Percentiles rank a stretch among this genome's conserved stretches.
phyloP scores from a whole-genome alignment of 2,797 vertebrate species.

The Enteromius fasciolatus region DNA sequence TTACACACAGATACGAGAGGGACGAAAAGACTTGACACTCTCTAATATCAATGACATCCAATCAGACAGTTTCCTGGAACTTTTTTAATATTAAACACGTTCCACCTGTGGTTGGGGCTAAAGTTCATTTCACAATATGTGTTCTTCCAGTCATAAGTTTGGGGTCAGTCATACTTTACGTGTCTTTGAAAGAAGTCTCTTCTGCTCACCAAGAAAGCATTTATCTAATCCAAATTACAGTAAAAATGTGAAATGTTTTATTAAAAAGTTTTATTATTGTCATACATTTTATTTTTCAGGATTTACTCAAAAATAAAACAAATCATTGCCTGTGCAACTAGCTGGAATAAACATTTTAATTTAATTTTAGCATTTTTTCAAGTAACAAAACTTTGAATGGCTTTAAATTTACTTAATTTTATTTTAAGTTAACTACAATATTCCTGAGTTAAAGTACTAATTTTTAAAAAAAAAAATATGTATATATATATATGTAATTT shows the following conservation, averaged over 20 bases:
- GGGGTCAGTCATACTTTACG: neutral
- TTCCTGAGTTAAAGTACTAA: neutral
- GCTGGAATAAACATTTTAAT: neutral
- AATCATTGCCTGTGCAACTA: neutral
- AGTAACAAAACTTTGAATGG: neutral
- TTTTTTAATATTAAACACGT: neutral
- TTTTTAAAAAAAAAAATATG: neutral
- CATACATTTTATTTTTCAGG: neutral
- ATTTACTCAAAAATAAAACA: neutral
- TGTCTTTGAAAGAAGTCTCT: neutral
- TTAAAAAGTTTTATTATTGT: neutral
- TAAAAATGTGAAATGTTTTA: neutral
- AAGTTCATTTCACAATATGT: neutral
- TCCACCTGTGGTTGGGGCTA: neutral
- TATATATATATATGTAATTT: too few species aligned
- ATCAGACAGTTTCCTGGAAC: neutral
- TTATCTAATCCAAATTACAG: neutral
- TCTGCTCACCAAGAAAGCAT: neutral
- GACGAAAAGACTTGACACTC: neutral
- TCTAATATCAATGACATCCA: neutral
- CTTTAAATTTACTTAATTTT: neutral
- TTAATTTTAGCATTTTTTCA: neutral
- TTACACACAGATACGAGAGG: conserved; percentile 41
- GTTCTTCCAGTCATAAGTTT: neutral
- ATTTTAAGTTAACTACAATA: neutral